Evolutionary conservation across 2,113 vertebrate genomes (phyloP), one percentile per base, ranked within the genome.

Genomic region (Nicator chloris): DNA sequence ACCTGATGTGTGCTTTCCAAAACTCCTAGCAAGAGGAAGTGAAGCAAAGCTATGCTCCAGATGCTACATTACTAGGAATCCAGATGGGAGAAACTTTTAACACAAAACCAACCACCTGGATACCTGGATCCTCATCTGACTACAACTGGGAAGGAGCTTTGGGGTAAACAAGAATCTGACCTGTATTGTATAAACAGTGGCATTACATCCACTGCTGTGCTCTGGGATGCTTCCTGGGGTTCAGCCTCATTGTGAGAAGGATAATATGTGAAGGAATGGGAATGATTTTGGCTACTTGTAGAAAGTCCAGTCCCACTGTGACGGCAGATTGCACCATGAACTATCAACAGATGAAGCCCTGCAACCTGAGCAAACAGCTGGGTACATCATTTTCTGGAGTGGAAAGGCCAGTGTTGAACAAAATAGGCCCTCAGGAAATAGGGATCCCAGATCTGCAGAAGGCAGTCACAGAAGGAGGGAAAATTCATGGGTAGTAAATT

Each of bases 21-120:
- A 96, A 93, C 90, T 75, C 61, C 57, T 30, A 70, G 66, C 37
- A 26, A 45, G 66, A 93, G 87, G 93, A 95, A 92, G 70, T 71
- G 83, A 95, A 96, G 95, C 45, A 97, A 61, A 93, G 73, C 81
- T 40, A 12, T 35, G 78, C 80, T 97, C 93, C 89, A 95, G 93
- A 85, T 86, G 92, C 92, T 78, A 31, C 61, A 44, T 73, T 83
- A 65, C 8, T 23, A 82, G 73, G 91, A 96, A 97, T 93, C 76
- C 93, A 97, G 80, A 94, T 18, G 20, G 88, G 35, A 96, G 69
- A 96, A 97, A 95, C 64, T 54, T 94, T 94, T 88, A 85, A 91
- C 93, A 79, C 61, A 95, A 94, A 88, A 91, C 61, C 93, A 77
- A 56, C 80, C 95, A 94, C 49, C 64, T 73, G 28, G 31, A 61